Conservation (phyloP, 2,797 vertebrate genomes). For the Zalophus californianus region DNA sequence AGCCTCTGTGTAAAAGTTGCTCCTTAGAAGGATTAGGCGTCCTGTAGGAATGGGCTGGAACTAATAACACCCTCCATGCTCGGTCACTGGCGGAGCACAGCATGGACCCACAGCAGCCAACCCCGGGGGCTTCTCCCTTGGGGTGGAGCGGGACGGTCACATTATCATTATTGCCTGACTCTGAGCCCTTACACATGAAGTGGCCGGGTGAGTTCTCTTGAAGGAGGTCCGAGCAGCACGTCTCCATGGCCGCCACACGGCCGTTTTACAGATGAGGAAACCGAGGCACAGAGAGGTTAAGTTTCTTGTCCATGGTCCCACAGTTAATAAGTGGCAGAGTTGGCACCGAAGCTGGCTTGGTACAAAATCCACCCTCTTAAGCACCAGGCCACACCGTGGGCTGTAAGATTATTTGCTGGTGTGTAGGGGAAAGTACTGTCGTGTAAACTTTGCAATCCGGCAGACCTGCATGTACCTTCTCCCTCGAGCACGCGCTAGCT, state of each 20-base stretch:
- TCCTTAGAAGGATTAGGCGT: background rate
- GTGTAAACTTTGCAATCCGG: background rate
- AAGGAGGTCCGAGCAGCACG: background rate
- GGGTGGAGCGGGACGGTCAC: too few relatives aligned
- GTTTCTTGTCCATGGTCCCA: background rate
- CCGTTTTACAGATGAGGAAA: background rate
- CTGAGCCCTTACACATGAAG: background rate
- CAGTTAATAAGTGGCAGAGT: background rate
- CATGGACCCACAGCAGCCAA: background rate
- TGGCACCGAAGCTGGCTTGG: background rate
- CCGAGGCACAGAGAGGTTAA: background rate
- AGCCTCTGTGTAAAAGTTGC: background rate
- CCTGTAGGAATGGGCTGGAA: too few relatives aligned
- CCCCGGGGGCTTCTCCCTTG: background rate
- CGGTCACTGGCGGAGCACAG: background rate
- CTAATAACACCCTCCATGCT: accelerated
- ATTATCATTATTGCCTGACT: background rate
- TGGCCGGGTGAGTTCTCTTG: background rate
- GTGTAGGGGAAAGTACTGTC: too few relatives aligned
- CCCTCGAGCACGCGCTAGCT: background rate
- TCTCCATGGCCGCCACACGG: background rate
- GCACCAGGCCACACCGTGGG: background rate
- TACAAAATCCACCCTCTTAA: background rate
- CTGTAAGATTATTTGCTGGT: background rate
- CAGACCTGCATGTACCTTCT: accelerated